Evolutionary conservation across 2,797 vertebrate species (phyloP).

Genomic region (Sebastes vulpes): DNA sequence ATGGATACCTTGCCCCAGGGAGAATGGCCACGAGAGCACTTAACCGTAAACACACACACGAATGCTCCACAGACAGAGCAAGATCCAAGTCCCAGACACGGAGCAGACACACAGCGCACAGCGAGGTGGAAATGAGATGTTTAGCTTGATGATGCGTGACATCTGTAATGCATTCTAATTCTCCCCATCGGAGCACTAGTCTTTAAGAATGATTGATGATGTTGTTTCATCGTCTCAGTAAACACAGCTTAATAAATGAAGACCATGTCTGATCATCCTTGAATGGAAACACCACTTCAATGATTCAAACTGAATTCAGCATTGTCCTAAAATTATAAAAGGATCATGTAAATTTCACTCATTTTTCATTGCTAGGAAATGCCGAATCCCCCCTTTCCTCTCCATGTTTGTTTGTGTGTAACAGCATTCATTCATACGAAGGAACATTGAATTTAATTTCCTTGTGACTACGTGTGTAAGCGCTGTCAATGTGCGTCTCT

Average conservation of each 20-base stretch:
- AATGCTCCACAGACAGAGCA: slow-evolving; percentile 49
- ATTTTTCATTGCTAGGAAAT: slow-evolving; percentile 29
- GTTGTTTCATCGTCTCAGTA: slow-evolving; percentile 82
- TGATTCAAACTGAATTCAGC: slow-evolving; percentile 50
- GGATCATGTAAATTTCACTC: slow-evolving; percentile 20
- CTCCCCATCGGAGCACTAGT: slow-evolving; percentile 83
- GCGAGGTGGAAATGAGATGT: slow-evolving; percentile 84
- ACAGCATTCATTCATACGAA: background rate
- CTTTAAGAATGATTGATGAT: slow-evolving; percentile 87
- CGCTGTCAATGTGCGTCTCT: background rate
- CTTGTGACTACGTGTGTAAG: background rate
- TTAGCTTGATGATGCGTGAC: slow-evolving; percentile 85
- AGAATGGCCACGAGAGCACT: slow-evolving; percentile 73
- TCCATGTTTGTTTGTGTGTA: background rate
- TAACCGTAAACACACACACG: slow-evolving; percentile 72
- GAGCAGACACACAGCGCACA: slow-evolving; percentile 72
- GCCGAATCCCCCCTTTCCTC: background rate
- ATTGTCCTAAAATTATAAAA: slow-evolving; percentile 49
- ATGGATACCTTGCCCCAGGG: slow-evolving; percentile 87
- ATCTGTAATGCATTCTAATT: slow-evolving; percentile 87
- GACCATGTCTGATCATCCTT: slow-evolving; percentile 72
- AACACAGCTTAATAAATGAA: slow-evolving; percentile 85
- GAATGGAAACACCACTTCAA: slow-evolving; percentile 52
- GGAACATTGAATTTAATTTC: background rate
- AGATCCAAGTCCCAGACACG: slow-evolving; percentile 71